Base-by-base conservation (phyloP, 2,888 invertebrate species). In the Cryptus viduatorius region DNA sequence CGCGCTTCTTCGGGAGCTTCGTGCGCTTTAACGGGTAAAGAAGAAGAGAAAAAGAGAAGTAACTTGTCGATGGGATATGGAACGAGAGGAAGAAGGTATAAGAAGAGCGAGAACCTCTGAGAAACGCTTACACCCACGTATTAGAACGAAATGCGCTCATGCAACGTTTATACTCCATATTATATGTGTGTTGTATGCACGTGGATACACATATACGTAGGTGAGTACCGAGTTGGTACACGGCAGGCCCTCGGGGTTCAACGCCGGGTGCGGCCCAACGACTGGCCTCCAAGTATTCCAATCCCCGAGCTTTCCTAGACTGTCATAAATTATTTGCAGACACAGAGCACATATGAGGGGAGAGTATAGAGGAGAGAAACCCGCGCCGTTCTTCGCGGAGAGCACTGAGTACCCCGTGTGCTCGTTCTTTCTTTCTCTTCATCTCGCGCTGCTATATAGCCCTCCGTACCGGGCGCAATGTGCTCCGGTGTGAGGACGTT, bases 311-410 rank as follows among this genome's bases (percentile, higher is more conserved):
- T 89, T 85, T 87, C 88, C 86, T 88, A 88, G 88, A 84, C 88
- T 85, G 86, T 87, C 89, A 86, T 89, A 88, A 88, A 89, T 89
- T 89, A 88, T 88, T 88, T 84, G 86, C 88, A 88, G 87, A 87
- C 87, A 85, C 65, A 31, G 81, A 79, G 84, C 56, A 50, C 71
- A 81, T 64, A 53, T n/a, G 50, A 50, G 50, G 31, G 46, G 65
- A 46, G 75, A 67, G 78, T 31, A 24, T 31, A 24, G 24, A 61
- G 16, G 46, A 46, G 73, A 56, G 65, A 19, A 59, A 19, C 65
- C 19, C 19, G 56, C 56, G 31, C 31, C 31, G 61, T 29, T 56
- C 56, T 56, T 24, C 31, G 73, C 61, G 78, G 16, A 46, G 68
- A 73, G 64, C 37, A 71, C 29, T 53, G 73, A 81, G 78, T 81